A percentile compares a stretch with the other conserved stretches of the same genome.
These are phyloP conservation scores for Enteromius thamalakanensis DNA, from an alignment of 2,797 vertebrate species.

Conservation along the genomic window DNA sequence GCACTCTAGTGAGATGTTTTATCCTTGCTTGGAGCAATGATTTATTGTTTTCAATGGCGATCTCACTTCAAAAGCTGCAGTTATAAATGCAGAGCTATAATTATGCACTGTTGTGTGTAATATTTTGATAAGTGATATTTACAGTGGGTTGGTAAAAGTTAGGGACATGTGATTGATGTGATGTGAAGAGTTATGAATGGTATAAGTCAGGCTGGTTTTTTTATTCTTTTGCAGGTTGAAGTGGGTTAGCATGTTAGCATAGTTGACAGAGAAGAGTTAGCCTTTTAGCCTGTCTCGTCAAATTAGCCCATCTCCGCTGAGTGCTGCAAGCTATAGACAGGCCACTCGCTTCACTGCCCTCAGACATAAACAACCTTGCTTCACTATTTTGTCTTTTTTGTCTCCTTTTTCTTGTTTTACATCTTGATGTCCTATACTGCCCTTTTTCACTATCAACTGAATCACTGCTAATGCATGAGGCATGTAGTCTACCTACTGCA, in stretches of 20 bases:
- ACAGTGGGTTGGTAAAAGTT: background rate
- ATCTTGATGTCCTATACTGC: background rate
- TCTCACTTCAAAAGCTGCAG: background rate
- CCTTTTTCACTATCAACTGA: background rate
- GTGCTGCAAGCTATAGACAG: conserved; percentile 66
- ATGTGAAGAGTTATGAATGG: background rate
- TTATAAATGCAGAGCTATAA: background rate
- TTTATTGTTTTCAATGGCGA: background rate
- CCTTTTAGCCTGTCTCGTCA: conserved; percentile 65
- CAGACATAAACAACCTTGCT: conserved; percentile 57
- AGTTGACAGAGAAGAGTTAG: conserved; percentile 54
- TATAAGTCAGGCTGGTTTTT: background rate
- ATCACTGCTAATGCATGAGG: background rate
- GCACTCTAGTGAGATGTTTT: background rate
- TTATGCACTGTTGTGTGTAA: background rate
- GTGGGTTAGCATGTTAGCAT: conserved; percentile 25
- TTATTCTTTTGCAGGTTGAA: background rate
- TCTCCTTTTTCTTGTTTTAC: conserved; percentile 26
- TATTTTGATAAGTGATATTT: background rate
- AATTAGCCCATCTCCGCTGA: conserved; percentile 66
- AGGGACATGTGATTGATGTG: background rate
- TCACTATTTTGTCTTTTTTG: conserved; percentile 34
- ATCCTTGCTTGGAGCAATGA: background rate
- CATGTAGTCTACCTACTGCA: background rate
- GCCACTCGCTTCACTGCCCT: conserved; percentile 48